phyloP scores from a whole-genome alignment of 2,113 vertebrate genomes.

The Arvicanthis niloticus region DNA sequence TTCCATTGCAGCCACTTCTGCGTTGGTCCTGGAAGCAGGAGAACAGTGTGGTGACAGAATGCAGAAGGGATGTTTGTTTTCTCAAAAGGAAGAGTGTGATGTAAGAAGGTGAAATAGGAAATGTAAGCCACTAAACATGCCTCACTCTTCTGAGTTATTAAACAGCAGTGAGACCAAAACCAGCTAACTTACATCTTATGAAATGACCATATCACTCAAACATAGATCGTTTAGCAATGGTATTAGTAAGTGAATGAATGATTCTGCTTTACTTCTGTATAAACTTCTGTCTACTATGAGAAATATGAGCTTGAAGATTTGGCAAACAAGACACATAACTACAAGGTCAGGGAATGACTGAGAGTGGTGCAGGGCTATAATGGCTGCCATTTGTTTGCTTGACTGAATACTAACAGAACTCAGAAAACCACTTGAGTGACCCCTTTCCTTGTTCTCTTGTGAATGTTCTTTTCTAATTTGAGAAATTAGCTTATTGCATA shows the following conservation, averaged over 20 bases:
- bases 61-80: neutral
- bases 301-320: neutral
- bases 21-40: neutral
- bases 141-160: constrained; percentile 20
- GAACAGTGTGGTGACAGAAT: neutral
- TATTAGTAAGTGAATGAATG: constrained; percentile 9
- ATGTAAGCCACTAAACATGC: neutral
- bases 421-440: neutral
- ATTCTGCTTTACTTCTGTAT: neutral
- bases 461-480: constrained; percentile 11
- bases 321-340: neutral
- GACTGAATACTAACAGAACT: neutral
- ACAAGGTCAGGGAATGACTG: constrained; percentile 3
- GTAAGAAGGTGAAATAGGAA: neutral
- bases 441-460: neutral
- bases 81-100: neutral
- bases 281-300: neutral
- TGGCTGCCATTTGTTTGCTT: neutral
- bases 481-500: constrained; percentile 24
- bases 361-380: neutral
- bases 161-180: neutral
- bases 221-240: neutral
- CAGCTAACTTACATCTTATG: neutral
- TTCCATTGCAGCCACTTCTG: neutral
- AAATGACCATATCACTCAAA: neutral